phyloP scores from a whole-genome alignment of 37 sponge, comb jelly and placozoan species.

The Dysidea cf. avara region DNA sequence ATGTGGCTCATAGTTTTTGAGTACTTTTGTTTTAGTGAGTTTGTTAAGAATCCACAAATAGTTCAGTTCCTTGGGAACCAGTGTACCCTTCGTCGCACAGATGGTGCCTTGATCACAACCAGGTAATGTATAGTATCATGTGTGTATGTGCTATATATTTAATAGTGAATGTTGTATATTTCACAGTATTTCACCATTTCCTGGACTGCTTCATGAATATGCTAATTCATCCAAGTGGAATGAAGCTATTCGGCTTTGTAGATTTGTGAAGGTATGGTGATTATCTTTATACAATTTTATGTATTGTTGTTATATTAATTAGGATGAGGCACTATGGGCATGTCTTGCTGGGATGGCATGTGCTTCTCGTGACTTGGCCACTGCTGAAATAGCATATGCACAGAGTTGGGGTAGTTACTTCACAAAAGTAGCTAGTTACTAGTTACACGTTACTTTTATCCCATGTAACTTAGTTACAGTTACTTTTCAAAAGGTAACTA shows the following conservation, averaged over 20 bases:
- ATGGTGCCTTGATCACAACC: slow-evolving; percentile 86
- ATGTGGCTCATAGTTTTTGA: neutral
- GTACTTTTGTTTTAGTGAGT: slow-evolving; percentile 71
- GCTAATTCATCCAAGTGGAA: slow-evolving; percentile 54
- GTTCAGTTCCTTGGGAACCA: slow-evolving; percentile 72
- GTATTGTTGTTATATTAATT: neutral
- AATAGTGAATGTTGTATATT: no score
- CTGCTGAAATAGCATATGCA: slow-evolving; percentile 88
- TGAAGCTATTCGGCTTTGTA: slow-evolving; percentile 73
- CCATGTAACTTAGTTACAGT: no score
- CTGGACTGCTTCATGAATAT: slow-evolving; percentile 77
- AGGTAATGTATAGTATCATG: no score
- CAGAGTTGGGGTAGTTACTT: no score
- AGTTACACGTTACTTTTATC: no score
- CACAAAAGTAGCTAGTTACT: no score
- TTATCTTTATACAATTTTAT: no score
- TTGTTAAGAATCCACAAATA: slow-evolving; percentile 82
- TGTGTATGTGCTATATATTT: no score
- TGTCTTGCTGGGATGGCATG: slow-evolving; percentile 92
- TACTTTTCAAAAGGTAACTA: no score
- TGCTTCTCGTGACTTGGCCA: slow-evolving; percentile 70
- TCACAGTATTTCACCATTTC: slow-evolving; percentile 83
- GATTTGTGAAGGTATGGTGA: slow-evolving; percentile 79
- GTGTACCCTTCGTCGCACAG: slow-evolving; percentile 78
- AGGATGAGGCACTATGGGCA: slow-evolving; percentile 92